Evolutionary conservation across 2,888 invertebrate genomes (phyloP), one percentile per base, ranked within the genome.

Genomic region (Andrena bucephala): DNA sequence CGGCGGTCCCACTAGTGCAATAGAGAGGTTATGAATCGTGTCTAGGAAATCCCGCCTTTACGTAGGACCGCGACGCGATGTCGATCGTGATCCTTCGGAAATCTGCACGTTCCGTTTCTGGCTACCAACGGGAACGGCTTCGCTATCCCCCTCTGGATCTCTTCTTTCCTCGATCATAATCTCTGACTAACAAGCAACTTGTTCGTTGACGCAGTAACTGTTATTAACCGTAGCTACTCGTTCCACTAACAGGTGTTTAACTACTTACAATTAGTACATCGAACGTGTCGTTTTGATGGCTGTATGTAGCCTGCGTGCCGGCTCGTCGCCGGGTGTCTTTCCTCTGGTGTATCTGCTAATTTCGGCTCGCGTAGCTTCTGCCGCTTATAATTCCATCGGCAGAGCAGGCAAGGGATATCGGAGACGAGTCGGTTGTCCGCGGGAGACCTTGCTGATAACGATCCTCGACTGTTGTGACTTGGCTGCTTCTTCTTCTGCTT

Each of bases 151-250:
- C 67, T 63, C 63, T 54, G 24, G 59, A 16, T 33, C 24, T 54
- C 52, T 59, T 62, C 31, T 13, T 24, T 24, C 67, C 67, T 36
- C 60, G 52, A 36, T 62, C 67, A 33, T 54, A 13, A 72, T 48
- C 63, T 78, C 67, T 67, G 62, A 65, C 50, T 50, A 24, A 13
- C 42, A 42, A 52, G n/a, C 33, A 68, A 75, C 63, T n/a, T n/a
- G 29, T 27, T 33, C 48, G 72, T 71, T 57, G 57, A 68, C 68
- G 48, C 77, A 60, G 62, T 74, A 78, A 70, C 77, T 66, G 42
- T 42, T 29, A 54, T 31, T 77, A 77, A 77, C 24, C 27, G 27
- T 27, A 13, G 10, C 13, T 29, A 36, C 8, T 67, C 60, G 62
- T 31, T n/a, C 52, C 10, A 57, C 74, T 78, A 78, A 74, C 67